Evolutionary conservation across 2,113 vertebrate genomes (phyloP).

Genomic region (Siniperca knerii): DNA sequence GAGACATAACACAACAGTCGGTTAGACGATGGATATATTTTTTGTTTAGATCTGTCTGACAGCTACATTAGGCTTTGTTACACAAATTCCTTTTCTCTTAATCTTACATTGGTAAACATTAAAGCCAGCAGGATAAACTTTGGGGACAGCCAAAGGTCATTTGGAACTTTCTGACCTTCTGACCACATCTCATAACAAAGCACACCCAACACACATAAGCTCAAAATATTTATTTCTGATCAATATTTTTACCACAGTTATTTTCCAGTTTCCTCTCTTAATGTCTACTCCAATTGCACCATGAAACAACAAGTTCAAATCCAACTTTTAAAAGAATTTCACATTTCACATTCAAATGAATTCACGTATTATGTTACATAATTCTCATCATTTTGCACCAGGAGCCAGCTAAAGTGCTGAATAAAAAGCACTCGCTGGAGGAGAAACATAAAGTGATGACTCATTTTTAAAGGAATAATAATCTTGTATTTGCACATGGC

Average conservation of each 20-base stretch:
- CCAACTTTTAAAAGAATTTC: neutral
- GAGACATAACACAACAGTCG: constrained; percentile 81
- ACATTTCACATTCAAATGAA: constrained; percentile 6
- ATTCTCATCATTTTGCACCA: constrained; percentile 27
- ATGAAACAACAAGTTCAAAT: constrained; percentile 24
- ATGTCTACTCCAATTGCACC: constrained; percentile 6
- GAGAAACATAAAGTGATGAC: constrained; percentile 69
- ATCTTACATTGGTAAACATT: neutral
- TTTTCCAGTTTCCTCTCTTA: constrained; percentile 16
- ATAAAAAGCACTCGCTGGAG: constrained; percentile 31
- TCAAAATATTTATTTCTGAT: constrained; percentile 44
- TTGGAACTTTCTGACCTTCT: constrained; percentile 33
- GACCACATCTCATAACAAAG: constrained; percentile 26
- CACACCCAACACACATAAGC: neutral
- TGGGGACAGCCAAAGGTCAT: constrained; percentile 12
- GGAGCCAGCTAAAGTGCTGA: neutral
- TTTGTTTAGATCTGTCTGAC: constrained; percentile 75
- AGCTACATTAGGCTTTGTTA: constrained; percentile 46
- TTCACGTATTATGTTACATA: constrained; percentile 31
- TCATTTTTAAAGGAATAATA: constrained; percentile 77
- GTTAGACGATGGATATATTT: constrained; percentile 29
- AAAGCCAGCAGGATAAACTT: constrained; percentile 34
- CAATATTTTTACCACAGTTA: constrained; percentile 15
- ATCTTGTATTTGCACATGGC: constrained; percentile 78
- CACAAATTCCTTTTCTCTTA: constrained; percentile 55